Evolutionary conservation across 2,888 invertebrate species (phyloP).

Genomic region (Tillus elongatus): DNA sequence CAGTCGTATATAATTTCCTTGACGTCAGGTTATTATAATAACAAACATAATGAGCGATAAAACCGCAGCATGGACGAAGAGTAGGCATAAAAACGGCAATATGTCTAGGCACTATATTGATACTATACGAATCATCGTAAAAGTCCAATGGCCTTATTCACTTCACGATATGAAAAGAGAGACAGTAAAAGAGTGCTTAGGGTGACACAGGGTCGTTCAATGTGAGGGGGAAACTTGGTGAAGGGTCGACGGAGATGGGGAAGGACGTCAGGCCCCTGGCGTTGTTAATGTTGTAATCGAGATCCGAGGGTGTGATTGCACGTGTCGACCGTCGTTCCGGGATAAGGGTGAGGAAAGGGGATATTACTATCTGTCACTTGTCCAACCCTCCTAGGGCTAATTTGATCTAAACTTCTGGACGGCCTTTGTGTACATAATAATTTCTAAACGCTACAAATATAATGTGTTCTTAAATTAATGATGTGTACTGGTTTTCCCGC

Average conservation of each 20-base stretch:
- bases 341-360: constrained; percentile 24
- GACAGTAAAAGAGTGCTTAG: no score
- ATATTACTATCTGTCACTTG: constrained; percentile 33
- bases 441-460: constrained; percentile 20
- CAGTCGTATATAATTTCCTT: no score
- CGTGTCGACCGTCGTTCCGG: constrained; percentile 29
- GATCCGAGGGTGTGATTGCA: constrained; percentile 35
- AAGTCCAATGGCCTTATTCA: constrained; percentile 26
- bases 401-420: constrained; percentile 30
- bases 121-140: constrained; percentile 27
- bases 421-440: constrained; percentile 22
- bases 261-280: constrained; percentile 22
- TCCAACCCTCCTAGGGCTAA: constrained; percentile 29
- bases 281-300: constrained; percentile 37
- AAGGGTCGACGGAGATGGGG: constrained; percentile 15
- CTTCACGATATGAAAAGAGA: constrained; percentile 22
- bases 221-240: constrained; percentile 14
- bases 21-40: no score
- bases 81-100: constrained; percentile 23
- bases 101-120: constrained; percentile 24
- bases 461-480: no score
- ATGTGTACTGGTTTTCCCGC: no score
- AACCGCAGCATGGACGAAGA: constrained; percentile 16
- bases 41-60: constrained; percentile 23
- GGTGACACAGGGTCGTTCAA: no score